Evolutionary conservation across 2,113 vertebrate species (phyloP).

Genomic region (Forbesichthys papilliferus): DNA sequence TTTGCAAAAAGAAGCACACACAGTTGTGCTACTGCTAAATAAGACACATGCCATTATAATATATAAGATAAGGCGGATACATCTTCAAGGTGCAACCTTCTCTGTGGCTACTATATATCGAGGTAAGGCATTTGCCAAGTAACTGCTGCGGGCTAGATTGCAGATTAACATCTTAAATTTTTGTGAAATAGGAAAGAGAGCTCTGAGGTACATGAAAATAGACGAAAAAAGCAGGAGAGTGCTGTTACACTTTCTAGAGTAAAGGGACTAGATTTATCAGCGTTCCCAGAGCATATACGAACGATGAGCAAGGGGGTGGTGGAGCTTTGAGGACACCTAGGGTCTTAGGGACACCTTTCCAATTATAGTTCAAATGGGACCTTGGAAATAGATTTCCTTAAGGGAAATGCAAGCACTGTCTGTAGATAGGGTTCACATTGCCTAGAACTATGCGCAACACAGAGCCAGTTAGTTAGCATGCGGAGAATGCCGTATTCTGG

Average conservation of each 20-base stretch:
- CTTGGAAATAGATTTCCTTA: slow-evolving; percentile 16
- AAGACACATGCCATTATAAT: too few relatives aligned
- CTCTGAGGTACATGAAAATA: neutral
- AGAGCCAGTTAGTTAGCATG: slow-evolving; percentile 23
- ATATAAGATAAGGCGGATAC: too few relatives aligned
- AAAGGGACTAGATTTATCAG: neutral
- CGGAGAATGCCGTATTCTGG: slow-evolving; percentile 15
- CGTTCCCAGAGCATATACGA: slow-evolving; percentile 2
- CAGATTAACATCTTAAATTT: too few relatives aligned
- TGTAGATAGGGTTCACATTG: slow-evolving; percentile 4
- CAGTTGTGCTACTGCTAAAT: too few relatives aligned
- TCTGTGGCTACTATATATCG: too few relatives aligned
- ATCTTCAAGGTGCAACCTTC: too few relatives aligned
- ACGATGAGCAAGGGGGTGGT: neutral
- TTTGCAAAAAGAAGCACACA: too few relatives aligned
- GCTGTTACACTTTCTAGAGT: neutral
- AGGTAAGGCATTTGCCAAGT: too few relatives aligned
- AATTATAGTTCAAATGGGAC: slow-evolving; percentile 37
- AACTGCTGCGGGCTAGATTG: too few relatives aligned
- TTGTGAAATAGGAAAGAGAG: neutral
- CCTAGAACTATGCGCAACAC: neutral
- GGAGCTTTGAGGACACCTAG: slow-evolving; percentile 14
- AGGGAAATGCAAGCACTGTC: slow-evolving; percentile 22
- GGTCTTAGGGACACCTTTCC: slow-evolving; percentile 18
- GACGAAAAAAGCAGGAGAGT: neutral